Conservation (phyloP, 2,113 vertebrate species). For the Verasper variegatus region DNA sequence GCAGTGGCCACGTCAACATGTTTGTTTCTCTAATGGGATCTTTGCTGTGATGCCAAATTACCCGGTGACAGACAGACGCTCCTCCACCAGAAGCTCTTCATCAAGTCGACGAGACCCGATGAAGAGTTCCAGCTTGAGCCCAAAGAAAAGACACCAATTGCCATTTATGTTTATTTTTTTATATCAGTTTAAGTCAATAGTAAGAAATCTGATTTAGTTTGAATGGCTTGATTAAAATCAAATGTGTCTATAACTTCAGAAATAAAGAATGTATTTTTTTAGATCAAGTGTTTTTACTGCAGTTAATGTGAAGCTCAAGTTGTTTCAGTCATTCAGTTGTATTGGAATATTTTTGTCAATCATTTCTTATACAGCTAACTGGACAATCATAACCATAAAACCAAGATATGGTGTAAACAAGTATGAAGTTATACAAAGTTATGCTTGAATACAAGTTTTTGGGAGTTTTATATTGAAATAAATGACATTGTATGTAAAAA, state of each 20-base stretch:
- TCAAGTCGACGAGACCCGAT: background rate
- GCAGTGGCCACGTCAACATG: background rate
- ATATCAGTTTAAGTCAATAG: background rate
- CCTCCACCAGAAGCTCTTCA: background rate
- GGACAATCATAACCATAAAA: background rate
- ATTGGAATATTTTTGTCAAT: background rate
- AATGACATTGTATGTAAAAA: no score
- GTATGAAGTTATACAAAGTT: background rate
- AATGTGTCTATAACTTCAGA: background rate
- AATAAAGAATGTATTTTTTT: background rate
- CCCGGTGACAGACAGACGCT: background rate
- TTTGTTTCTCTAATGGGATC: conserved; percentile 9
- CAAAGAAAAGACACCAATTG: background rate
- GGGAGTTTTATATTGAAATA: no score
- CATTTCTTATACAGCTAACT: no score
- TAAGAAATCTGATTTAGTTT: background rate
- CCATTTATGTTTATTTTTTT: background rate
- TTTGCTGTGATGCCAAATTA: conserved; percentile 6
- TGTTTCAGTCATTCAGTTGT: background rate
- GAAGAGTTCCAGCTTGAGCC: background rate
- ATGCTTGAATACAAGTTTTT: background rate
- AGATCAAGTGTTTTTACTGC: no score
- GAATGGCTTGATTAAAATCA: background rate
- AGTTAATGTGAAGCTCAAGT: no score
- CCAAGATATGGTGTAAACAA: background rate